A percentile compares a stretch with the other conserved stretches of the same genome.
These are phyloP conservation scores for Setipinna tenuifilis DNA, from an alignment of 2,797 vertebrate genomes.

Conservation along the genomic window DNA sequence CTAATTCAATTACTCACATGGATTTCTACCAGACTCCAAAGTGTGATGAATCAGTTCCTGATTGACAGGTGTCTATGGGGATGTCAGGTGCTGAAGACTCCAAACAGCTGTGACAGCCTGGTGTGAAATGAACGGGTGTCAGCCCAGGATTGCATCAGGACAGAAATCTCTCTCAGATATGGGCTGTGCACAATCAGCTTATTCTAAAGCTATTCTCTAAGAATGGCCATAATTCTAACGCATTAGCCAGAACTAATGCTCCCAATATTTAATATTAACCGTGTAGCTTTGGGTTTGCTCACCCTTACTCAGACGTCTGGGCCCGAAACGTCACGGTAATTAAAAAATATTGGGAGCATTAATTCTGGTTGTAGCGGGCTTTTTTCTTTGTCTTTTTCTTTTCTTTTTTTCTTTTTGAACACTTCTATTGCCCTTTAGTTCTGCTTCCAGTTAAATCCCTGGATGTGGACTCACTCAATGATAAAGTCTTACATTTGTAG, in stretches of 20 bases:
- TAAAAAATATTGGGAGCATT: no score
- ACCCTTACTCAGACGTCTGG: no score
- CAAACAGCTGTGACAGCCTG: neutral
- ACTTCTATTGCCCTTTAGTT: no score
- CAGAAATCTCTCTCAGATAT: neutral
- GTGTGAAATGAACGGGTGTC: neutral
- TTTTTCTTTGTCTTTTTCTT: no score
- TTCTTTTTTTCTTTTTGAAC: neutral
- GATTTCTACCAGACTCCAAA: neutral
- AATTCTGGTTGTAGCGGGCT: no score
- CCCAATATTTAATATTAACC: no score
- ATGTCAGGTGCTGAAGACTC: neutral
- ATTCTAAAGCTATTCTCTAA: constrained; percentile 23
- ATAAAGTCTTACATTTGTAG: neutral
- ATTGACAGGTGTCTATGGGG: neutral
- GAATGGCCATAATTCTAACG: no score
- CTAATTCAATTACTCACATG: neutral
- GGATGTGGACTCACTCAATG: neutral
- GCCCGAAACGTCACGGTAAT: no score
- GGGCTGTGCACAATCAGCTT: neutral
- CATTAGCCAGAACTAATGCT: no score
- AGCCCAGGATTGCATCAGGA: neutral
- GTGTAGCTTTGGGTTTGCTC: no score
- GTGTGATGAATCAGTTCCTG: neutral
- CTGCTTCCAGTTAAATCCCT: no score